Evolutionary conservation across 2,888 invertebrate genomes (phyloP).

Genomic region (Pollenia labialis): DNA sequence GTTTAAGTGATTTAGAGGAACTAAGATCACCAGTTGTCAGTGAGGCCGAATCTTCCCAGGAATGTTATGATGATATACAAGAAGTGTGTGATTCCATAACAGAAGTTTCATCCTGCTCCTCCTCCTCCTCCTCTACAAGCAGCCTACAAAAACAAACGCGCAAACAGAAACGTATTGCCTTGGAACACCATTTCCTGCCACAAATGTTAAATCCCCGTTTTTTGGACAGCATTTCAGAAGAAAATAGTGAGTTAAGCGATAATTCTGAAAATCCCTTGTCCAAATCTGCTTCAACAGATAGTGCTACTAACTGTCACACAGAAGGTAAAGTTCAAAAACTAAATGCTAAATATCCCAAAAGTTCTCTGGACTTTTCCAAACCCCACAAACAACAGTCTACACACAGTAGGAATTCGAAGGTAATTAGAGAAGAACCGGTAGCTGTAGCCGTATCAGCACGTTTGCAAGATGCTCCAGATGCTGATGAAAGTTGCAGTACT

Average conservation of each 20-base stretch:
- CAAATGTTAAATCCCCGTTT: slow-evolving; percentile 87
- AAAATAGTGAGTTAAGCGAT: slow-evolving; percentile 87
- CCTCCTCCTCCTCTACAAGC: slow-evolving; percentile 11
- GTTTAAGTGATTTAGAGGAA: slow-evolving; percentile 83
- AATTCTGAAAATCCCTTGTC: slow-evolving; percentile 75
- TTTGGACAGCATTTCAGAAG: slow-evolving; percentile 91
- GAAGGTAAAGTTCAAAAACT: slow-evolving; percentile 81
- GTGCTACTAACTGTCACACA: slow-evolving; percentile 85
- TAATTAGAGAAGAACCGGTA: slow-evolving; percentile 81
- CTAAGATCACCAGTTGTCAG: slow-evolving; percentile 85
- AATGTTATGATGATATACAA: slow-evolving; percentile 76
- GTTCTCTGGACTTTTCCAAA: slow-evolving; percentile 82
- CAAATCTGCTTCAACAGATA: slow-evolving; percentile 82
- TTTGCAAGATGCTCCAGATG: slow-evolving; percentile 85
- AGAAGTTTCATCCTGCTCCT: slow-evolving; percentile 41
- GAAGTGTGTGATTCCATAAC: slow-evolving; percentile 80
- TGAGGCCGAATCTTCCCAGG: slow-evolving; percentile 87
- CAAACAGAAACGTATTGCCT: slow-evolving; percentile 85
- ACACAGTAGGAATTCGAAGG: slow-evolving; percentile 26
- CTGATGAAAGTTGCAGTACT: slow-evolving; percentile 87
- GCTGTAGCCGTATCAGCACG: slow-evolving; percentile 87
- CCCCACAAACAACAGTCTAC: slow-evolving; percentile 71
- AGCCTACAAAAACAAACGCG: slow-evolving; percentile 82
- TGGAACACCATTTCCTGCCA: slow-evolving; percentile 86
- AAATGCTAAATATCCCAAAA: slow-evolving; percentile 84